Percentiles rank a stretch among this genome's conserved stretches.
Conservation (phyloP, 2,113 vertebrate species). For the Agelaius tricolor region DNA sequence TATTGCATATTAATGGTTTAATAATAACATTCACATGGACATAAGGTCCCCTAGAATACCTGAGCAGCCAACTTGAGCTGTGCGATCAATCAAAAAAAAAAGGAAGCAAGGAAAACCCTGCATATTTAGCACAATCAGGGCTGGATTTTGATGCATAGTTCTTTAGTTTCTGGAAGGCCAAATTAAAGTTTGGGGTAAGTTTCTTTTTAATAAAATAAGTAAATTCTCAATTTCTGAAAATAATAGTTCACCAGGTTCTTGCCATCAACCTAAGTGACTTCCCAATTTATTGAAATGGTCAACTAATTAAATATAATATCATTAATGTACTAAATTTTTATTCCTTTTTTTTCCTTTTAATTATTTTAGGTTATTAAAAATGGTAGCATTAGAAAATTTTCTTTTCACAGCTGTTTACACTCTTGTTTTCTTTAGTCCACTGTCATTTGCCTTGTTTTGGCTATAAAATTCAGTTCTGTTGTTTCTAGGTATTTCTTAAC, state of each 20-base stretch:
- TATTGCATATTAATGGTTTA: background rate
- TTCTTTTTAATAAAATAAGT: background rate
- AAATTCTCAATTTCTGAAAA: background rate
- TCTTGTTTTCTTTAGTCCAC: background rate
- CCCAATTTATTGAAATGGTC: background rate
- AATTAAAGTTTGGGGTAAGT: background rate
- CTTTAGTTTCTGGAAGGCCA: background rate
- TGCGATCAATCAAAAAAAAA: fast-evolving
- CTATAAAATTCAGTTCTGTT: background rate
- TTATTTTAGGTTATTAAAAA: background rate
- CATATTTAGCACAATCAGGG: background rate
- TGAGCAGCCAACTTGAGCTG: background rate
- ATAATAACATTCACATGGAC: background rate
- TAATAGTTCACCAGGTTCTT: background rate
- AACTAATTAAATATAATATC: background rate
- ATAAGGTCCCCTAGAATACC: background rate
- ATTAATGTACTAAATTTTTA: background rate
- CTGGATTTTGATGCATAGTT: fast-evolving
- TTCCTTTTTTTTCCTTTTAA: background rate
- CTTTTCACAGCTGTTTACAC: background rate
- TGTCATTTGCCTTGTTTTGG: background rate
- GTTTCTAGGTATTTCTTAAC: background rate
- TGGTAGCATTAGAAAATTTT: background rate
- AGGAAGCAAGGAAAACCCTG: fast-evolving
- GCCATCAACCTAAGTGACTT: background rate